Base-by-base conservation (phyloP, 2,113 vertebrate species). In the Leptobrachium leishanense region DNA sequence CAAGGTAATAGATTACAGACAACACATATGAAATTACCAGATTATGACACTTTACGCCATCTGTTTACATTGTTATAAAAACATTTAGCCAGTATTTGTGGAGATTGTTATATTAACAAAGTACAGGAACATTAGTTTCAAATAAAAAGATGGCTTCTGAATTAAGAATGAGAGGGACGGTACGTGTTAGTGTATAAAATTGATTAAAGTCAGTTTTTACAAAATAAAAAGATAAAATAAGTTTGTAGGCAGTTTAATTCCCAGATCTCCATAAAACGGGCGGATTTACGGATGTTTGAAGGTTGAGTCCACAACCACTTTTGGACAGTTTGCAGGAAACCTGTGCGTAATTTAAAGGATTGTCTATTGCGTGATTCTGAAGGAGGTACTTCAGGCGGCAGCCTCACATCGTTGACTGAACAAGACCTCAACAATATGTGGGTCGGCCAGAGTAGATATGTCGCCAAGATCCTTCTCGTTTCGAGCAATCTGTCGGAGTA, bases 381-480 rank as follows among this genome's bases (percentile, higher is more conserved):
- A 7, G 31, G 6, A 31, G 39, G 20, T 3, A 2, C 40, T 59
- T 93, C 83, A 94, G n/a, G 89, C 88, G 41, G 91, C 85, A 41
- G 89, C 89, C 77, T 94, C 87, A 57, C 85, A 90, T 39, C 93
- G 87, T 79, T 93, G 91, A 81, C 87, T 93, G 70, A 92, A 90
- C 54, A 94, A 84, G 11, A 89, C 85, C 73, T 93, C 92, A 82
- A 93, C 92, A 65, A 94, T 91, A 64, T 90, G 90, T 1, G 93
- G 92, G 83, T 94, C 92, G 0, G 92, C 91, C 81, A 94, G 88
- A 3, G 92, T 92, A 0, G 93, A 94, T 31, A 92, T 89, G 85
- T 94, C 93, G 6, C 92, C 93, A 55, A 94, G 84, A 80, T 94
- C 92, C 82, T 86, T 90, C 70, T 94, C 91, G 10, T 92, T 92